These are phyloP conservation scores for Anticlea derivata DNA, from an alignment of 2,888 invertebrate genomes.

Conservation along the genomic window DNA sequence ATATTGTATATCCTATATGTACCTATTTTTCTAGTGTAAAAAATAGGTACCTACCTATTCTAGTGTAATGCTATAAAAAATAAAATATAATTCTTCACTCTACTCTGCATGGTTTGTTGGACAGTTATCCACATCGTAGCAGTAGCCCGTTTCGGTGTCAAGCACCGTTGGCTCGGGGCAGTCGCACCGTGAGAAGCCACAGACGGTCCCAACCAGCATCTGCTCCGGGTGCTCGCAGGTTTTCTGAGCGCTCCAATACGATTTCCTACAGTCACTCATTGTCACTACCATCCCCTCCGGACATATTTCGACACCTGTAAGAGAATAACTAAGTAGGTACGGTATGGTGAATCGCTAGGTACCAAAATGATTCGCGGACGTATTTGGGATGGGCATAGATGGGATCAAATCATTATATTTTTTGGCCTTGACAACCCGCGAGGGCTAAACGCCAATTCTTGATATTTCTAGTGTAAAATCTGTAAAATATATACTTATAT, in stretches of 20 bases:
- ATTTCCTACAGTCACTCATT: constrained; percentile 48
- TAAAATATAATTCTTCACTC: background rate
- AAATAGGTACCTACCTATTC: too few relatives aligned
- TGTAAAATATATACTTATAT: too few relatives aligned
- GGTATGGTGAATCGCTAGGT: too few relatives aligned
- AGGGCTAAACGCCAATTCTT: background rate
- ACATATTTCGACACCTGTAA: constrained; percentile 58
- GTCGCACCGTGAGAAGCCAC: constrained; percentile 65
- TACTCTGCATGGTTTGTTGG: constrained; percentile 49
- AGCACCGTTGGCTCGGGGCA: constrained; percentile 56
- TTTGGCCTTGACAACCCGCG: background rate
- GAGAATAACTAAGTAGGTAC: background rate
- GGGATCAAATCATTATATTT: too few relatives aligned
- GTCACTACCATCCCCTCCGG: constrained; percentile 59
- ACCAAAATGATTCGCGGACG: too few relatives aligned
- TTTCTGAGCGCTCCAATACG: constrained; percentile 57
- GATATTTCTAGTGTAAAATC: too few relatives aligned
- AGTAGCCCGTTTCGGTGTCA: constrained; percentile 59
- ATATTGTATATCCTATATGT: too few relatives aligned
- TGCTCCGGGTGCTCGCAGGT: constrained; percentile 60
- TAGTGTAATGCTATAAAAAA: too few relatives aligned
- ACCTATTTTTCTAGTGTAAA: too few relatives aligned
- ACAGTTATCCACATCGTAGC: constrained; percentile 66
- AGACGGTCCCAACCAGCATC: constrained; percentile 54
- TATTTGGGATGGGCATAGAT: too few relatives aligned